Conservation (phyloP, 2,888 invertebrate species). For the Philopedon plagiatum region DNA sequence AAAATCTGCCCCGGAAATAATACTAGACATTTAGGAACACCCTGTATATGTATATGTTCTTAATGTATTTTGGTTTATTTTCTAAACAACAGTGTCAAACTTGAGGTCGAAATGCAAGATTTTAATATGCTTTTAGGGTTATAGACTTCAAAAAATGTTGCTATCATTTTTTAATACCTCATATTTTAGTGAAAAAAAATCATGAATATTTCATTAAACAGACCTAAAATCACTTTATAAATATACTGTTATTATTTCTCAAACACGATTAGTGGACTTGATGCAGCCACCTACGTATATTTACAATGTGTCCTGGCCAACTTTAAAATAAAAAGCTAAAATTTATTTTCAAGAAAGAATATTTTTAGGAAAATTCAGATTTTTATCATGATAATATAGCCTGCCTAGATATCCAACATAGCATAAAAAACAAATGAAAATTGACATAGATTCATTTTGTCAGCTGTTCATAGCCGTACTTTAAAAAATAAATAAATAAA, state of each 20-base stretch:
- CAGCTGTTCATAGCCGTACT: too few species aligned
- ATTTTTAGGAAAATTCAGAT: neutral
- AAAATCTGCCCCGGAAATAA: too few species aligned
- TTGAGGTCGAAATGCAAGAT: too few species aligned
- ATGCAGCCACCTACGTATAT: neutral
- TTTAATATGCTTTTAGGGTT: too few species aligned
- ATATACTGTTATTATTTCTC: conserved; percentile 19
- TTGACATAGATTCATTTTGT: neutral
- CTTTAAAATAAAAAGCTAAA: neutral
- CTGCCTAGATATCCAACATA: neutral
- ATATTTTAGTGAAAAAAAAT: neutral
- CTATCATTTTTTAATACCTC: too few species aligned
- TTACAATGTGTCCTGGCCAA: neutral
- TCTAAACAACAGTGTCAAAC: too few species aligned
- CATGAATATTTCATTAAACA: neutral
- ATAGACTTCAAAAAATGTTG: too few species aligned
- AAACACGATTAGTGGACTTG: neutral
- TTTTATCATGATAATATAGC: neutral
- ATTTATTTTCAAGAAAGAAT: neutral
- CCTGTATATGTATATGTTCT: too few species aligned
- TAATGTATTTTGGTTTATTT: too few species aligned
- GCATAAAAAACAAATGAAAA: neutral
- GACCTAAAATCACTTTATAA: neutral
- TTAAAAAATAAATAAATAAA: too few species aligned
- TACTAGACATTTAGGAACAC: too few species aligned